A percentile compares a stretch with the other conserved stretches of the same genome.
Evolutionary conservation across 37 sponge, comb jelly and placozoan genomes (phyloP).

Genomic region (Theonella swinhoei): DNA sequence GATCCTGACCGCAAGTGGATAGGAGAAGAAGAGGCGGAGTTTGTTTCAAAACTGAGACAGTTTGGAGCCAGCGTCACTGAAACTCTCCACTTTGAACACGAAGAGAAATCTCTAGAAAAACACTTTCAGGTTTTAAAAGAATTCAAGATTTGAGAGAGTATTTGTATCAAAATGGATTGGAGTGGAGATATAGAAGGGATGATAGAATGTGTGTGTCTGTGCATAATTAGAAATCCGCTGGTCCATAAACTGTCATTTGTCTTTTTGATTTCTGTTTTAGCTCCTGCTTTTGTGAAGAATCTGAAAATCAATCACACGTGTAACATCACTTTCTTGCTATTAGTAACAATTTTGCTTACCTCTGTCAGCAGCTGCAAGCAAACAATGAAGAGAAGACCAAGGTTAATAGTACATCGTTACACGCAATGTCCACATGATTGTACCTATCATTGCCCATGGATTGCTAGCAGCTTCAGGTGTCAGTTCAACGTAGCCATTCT

Average conservation of each 20-base stretch:
- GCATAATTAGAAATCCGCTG: background rate
- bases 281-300: background rate
- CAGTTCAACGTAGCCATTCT: constrained; percentile 81
- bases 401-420: no score
- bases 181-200: background rate
- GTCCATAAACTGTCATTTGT: background rate
- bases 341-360: background rate
- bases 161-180: background rate
- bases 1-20: constrained; percentile 68
- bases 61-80: constrained; percentile 56
- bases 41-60: constrained; percentile 56
- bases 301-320: no score
- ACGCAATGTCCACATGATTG: no score
- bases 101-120: constrained; percentile 58
- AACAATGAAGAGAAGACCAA: background rate
- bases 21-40: constrained; percentile 64
- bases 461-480: constrained; percentile 65
- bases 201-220: background rate
- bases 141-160: constrained; percentile 15
- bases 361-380: background rate
- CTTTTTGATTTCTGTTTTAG: background rate
- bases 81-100: constrained; percentile 65
- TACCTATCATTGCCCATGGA: constrained; percentile 74
- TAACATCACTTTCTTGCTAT: no score
- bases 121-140: constrained; percentile 78